Base-by-base conservation (phyloP, 2,888 invertebrate genomes). In the Serrognathus titanus region DNA sequence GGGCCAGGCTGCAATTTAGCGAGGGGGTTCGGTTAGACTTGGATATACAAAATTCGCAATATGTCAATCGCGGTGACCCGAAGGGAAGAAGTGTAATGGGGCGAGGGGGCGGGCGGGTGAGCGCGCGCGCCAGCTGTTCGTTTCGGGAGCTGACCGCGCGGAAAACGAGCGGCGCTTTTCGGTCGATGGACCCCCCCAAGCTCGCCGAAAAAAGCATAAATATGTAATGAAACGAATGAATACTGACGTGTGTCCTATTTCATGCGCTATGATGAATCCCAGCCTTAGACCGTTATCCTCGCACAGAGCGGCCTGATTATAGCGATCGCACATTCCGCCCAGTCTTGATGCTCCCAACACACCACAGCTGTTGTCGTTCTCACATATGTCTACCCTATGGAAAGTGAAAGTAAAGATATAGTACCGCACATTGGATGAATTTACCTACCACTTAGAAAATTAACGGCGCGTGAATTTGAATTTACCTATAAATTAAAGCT, bases 201-300 rank as follows among this genome's bases (percentile, higher is more conserved):
- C 40, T 24, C 39, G 13, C 31, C 11, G 24, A 40, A 36, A 55
- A 43, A 55, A 20, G 11, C 11, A 41, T 51, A 43, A 35, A 46
- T 53, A 56, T 35, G 12, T 57, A 56, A 48, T 43, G 50, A 48
- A 55, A 51, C 39, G 35, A 49, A 51, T 40, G 10, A 20, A 58
- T 57, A 72, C 80, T 74, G 73, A 84, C 83, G 82, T 81, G 72
- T 84, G 84, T 52, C 82, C 84, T 40, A 84, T 74, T 66, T 84
- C 83, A 68, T 84, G 84, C 13, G 83, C 80, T 37, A 84, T 78
- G 20, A 81, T 81, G 69, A 80, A 83, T 37, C 83, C 83, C 13
- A 83, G 71, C 24, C 79, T 76, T 5, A 84, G 72, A 1, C 84
- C 84, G 37, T 79, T 80, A 66, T 84, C 83, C 63, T 81, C 80